Percentiles rank a stretch among this genome's conserved stretches.
Conservation (phyloP, 2,113 vertebrate genomes). For the Antechinus flavipes region DNA sequence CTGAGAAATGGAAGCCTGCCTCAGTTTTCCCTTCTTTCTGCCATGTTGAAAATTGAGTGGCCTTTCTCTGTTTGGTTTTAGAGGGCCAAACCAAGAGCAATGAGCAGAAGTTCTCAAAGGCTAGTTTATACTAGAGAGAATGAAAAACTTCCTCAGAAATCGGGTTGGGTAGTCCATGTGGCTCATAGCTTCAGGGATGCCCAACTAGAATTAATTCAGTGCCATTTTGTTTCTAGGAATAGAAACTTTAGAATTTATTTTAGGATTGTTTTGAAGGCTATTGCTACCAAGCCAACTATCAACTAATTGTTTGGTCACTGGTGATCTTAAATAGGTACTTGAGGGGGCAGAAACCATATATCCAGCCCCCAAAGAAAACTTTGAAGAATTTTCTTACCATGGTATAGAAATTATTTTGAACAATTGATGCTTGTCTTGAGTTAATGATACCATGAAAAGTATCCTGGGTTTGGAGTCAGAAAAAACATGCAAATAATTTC, state of each 20-base stretch:
- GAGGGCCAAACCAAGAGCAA: too few relatives aligned
- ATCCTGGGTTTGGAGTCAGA: neutral
- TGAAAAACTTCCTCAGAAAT: neutral
- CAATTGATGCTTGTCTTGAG: neutral
- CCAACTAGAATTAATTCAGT: neutral
- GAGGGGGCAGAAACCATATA: neutral
- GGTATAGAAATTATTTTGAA: neutral
- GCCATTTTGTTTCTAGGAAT: neutral
- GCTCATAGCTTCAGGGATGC: neutral
- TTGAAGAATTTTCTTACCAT: neutral
- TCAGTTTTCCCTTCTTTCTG: neutral
- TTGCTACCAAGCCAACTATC: neutral
- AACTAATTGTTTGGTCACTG: neutral
- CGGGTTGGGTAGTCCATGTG: neutral
- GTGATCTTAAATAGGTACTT: neutral
- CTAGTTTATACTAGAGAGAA: too few relatives aligned
- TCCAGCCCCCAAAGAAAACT: neutral
- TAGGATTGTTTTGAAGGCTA: neutral
- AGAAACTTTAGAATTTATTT: neutral
- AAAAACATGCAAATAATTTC: neutral
- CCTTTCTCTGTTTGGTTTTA: neutral
- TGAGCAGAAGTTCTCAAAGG: too few relatives aligned
- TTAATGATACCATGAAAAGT: neutral
- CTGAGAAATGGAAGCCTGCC: neutral
- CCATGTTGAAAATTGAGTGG: too few relatives aligned